Conservation (phyloP, 2,888 invertebrate genomes). For the Noctua janthina region DNA sequence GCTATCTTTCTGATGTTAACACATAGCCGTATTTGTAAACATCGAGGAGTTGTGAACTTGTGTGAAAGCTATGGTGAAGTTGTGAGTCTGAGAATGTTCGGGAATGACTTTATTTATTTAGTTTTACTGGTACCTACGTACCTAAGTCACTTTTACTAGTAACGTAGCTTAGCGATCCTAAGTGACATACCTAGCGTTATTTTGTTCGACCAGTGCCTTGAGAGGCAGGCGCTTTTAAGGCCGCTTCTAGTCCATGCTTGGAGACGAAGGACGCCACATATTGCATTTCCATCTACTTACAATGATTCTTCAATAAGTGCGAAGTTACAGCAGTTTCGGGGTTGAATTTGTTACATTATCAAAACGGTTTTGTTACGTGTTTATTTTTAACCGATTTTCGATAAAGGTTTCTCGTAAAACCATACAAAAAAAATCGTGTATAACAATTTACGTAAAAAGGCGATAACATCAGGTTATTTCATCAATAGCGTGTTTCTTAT, state of each 20-base stretch:
- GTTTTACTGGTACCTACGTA: neutral
- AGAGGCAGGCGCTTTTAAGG: neutral
- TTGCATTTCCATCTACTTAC: neutral
- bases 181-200: neutral
- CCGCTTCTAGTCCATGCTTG: neutral
- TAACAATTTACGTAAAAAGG: constrained; percentile 14
- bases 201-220: no score
- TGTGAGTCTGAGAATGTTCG: neutral
- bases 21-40: neutral
- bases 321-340: neutral
- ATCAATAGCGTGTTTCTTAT: constrained; percentile 5
- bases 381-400: constrained; percentile 24
- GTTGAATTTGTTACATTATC: neutral
- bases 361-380: constrained; percentile 5
- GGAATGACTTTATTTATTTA: constrained; percentile 1
- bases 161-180: neutral
- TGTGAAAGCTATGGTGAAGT: neutral
- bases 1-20: constrained; percentile 12
- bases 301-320: neutral
- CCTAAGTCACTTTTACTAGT: neutral
- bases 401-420: constrained; percentile 35
- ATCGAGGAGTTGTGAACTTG: neutral
- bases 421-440: constrained; percentile 2
- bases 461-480: constrained; percentile 17
- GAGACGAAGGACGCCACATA: neutral